Evolutionary conservation across 2,797 vertebrate genomes (phyloP).

Genomic region (Sebastes iracundus): DNA sequence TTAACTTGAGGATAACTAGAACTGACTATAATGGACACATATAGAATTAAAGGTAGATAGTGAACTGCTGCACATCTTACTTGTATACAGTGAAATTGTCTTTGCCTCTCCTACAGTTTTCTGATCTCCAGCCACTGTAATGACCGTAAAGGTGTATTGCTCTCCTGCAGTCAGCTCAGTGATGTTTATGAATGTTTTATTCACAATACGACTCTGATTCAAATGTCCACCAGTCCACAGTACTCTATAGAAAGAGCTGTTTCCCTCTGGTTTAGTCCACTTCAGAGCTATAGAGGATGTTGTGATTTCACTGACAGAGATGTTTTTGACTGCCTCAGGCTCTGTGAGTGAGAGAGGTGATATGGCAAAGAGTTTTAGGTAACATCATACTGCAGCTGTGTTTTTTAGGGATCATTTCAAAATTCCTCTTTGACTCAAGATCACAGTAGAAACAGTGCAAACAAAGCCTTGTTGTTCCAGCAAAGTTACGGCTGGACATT

Average conservation of each 20-base stretch:
- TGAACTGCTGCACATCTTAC: not conserved
- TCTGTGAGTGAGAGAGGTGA: slow-evolving; percentile 11
- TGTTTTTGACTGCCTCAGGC: slow-evolving; percentile 9
- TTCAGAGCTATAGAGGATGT: slow-evolving; percentile 20
- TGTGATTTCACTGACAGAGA: not conserved
- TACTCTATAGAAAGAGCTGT: not conserved
- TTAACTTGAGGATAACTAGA: not conserved
- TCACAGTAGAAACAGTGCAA: not conserved
- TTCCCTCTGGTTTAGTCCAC: slow-evolving; percentile 41
- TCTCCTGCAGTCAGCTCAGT: too few relatives aligned
- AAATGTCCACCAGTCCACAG: too few relatives aligned
- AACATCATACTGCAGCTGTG: not conserved
- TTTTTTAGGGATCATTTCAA: too few relatives aligned
- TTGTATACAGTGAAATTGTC: not conserved
- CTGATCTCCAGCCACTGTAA: slow-evolving; percentile 27
- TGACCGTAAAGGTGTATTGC: too few relatives aligned
- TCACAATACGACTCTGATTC: too few relatives aligned
- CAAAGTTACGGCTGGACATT: not conserved
- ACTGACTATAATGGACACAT: not conserved
- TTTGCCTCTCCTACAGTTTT: not conserved
- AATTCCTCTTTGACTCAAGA: not conserved
- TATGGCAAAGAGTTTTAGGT: not conserved
- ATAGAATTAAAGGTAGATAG: not conserved
- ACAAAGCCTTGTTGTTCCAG: not conserved
- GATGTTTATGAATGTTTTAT: too few relatives aligned